A percentile compares a stretch with the other conserved stretches of the same genome.
These are phyloP conservation scores for Palythoa caribaeorum DNA, from an alignment of 92 coral and sea anemone genomes.

Conservation along the genomic window DNA sequence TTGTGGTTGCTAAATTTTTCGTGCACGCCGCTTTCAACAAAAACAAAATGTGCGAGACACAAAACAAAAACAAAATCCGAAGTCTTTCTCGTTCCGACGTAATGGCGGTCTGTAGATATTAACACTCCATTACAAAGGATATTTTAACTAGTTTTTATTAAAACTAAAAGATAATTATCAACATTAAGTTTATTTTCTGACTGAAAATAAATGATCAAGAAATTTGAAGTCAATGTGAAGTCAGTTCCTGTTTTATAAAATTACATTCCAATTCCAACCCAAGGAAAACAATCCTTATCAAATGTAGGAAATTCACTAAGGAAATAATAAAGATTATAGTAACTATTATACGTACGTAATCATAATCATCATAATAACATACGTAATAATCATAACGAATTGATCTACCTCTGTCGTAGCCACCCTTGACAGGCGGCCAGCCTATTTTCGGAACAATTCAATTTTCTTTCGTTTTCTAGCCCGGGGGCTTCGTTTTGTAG, in stretches of 20 bases:
- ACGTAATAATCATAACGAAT: not conserved
- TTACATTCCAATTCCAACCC: too few species aligned
- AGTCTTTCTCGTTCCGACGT: not conserved
- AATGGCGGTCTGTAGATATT: not conserved
- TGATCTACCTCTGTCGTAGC: not conserved
- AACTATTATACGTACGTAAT: not conserved
- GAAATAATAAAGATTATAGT: not conserved
- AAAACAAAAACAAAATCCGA: too few species aligned
- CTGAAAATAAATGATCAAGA: not conserved
- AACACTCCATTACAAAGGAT: not conserved
- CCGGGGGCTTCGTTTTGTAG: too few species aligned
- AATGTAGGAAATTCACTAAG: too few species aligned
- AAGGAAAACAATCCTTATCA: too few species aligned
- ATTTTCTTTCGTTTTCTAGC: too few species aligned
- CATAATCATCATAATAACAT: not conserved
- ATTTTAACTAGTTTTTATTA: slow-evolving; percentile 7
- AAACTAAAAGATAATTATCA: not conserved
- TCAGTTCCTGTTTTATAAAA: not conserved
- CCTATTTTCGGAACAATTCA: not conserved
- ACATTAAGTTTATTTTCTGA: not conserved
- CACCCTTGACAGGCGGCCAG: slow-evolving; percentile 10
- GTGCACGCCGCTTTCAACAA: not conserved
- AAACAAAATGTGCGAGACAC: not conserved
- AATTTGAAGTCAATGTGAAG: not conserved
- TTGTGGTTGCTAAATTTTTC: not conserved